Percentiles rank a stretch among this genome's conserved stretches.
Evolutionary conservation across 2,797 vertebrate genomes (phyloP).

Genomic region (Masticophis lateralis): DNA sequence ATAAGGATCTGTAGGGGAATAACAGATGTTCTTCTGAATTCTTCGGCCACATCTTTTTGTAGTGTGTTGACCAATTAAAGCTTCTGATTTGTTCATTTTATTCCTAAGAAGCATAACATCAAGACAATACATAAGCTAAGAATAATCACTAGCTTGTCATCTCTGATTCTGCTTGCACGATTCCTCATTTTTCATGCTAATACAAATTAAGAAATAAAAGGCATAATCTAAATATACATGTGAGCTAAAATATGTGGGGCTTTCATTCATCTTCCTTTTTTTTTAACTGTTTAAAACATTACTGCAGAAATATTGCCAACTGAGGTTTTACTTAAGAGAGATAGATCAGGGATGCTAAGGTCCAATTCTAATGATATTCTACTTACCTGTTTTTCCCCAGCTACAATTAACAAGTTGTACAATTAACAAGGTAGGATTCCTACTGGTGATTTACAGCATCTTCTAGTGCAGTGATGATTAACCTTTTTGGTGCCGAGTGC

Average conservation of each 20-base stretch:
- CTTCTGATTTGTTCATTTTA: constrained; percentile 70
- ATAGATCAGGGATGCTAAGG: not conserved
- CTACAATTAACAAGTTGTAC: not conserved
- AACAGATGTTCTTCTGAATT: constrained; percentile 76
- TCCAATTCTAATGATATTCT: not conserved
- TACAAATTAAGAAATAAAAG: not conserved
- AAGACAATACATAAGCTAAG: not conserved
- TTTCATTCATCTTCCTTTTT: not conserved
- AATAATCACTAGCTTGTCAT: not conserved
- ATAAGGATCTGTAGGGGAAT: constrained; percentile 79
- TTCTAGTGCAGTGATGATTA: not conserved
- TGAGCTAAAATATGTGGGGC: not conserved
- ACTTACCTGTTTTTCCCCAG: not conserved
- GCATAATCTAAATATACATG: not conserved
- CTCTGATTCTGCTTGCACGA: not conserved
- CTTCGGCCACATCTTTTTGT: constrained; percentile 80
- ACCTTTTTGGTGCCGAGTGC: no score
- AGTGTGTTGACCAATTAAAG: constrained; percentile 65
- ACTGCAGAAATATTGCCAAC: not conserved
- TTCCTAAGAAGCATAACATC: constrained; percentile 51
- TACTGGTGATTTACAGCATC: not conserved
- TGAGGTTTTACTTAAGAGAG: not conserved
- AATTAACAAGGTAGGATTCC: not conserved
- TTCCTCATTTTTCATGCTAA: not conserved
- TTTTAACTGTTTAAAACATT: not conserved